These are phyloP conservation scores for Ochlodes sylvanus DNA, from an alignment of 2,888 invertebrate species.

Conservation along the genomic window DNA sequence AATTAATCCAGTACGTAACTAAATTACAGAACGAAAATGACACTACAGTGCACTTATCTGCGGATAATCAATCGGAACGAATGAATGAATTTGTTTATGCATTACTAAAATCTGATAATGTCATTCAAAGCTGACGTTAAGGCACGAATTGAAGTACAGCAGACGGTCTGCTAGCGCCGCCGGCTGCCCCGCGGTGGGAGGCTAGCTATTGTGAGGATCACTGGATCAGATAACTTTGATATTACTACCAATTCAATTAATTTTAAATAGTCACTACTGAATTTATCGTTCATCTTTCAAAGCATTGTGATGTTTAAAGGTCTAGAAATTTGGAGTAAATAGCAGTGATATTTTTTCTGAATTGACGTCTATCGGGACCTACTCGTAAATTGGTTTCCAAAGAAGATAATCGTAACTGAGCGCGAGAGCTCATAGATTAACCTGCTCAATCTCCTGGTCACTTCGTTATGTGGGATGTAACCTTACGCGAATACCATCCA, in stretches of 20 bases:
- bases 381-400: too few species aligned
- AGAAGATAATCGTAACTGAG: too few species aligned
- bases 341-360: background rate
- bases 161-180: conserved; percentile 8
- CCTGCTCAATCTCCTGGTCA: too few species aligned
- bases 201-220: background rate
- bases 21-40: background rate
- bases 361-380: background rate
- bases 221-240: background rate
- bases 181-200: background rate
- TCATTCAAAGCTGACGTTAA: conserved; percentile 20
- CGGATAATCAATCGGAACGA: conserved; percentile 21
- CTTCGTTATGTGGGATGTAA: too few species aligned
- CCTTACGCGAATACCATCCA: too few species aligned
- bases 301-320: background rate
- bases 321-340: background rate
- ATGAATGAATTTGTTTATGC: conserved; percentile 31
- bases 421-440: too few species aligned
- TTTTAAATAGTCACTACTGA: background rate
- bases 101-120: conserved; percentile 32
- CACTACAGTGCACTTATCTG: conserved; percentile 7
- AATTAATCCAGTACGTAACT: background rate
- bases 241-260: background rate
- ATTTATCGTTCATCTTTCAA: background rate
- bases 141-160: background rate